Base-by-base conservation (phyloP, 2,888 invertebrate genomes). In the Agonopterix arenella region DNA sequence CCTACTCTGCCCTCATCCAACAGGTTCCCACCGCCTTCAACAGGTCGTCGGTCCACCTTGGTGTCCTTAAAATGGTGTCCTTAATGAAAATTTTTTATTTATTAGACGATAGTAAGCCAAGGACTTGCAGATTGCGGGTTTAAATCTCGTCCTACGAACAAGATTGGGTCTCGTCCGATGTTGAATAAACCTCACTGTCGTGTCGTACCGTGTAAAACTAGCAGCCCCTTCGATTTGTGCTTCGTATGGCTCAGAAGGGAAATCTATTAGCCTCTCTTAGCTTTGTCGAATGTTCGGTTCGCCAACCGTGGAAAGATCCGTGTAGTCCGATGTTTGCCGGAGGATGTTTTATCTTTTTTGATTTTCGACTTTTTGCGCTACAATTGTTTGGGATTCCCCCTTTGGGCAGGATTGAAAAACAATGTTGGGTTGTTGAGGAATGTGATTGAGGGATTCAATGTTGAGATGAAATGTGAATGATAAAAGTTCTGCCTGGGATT, bases 241-340 rank as follows among this genome's bases (percentile, higher is more conserved):
- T 52, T 44, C 51, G 55, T 55, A 66, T 57, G 55, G 62, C 59
- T 59, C 68, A 57, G 58, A 59, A 49, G 66, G 59, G 61, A 61
- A 61, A 58, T 62, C 57, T 61, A 59, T 59, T 58, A 62, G 58
- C 50, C 52, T 44, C 49, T 46, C 37, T 41, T 36, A 36, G 48
- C 38, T 40, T 28, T 13, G 18, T 38, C 51, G 40, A 36, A 43
- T 38, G 41, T 49, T 51, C 46, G 47, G 44, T 49, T 49, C 49
- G 46, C 45, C 47, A 49, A 47, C 45, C 28, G 48, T 48, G 51
- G 50, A 40, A 28, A 44, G 45, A 47, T 49, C 41, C 36, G 37
- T 36, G 44, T 50, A 44, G 50, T 36, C 46, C 28, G 16, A 51
- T 51, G 46, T 45, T 50, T 43, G 7, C 36, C 42, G 8, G 28